phyloP scores from a whole-genome alignment of 1,140 invertebrate species.

The Gyrodactylus salaris region DNA sequence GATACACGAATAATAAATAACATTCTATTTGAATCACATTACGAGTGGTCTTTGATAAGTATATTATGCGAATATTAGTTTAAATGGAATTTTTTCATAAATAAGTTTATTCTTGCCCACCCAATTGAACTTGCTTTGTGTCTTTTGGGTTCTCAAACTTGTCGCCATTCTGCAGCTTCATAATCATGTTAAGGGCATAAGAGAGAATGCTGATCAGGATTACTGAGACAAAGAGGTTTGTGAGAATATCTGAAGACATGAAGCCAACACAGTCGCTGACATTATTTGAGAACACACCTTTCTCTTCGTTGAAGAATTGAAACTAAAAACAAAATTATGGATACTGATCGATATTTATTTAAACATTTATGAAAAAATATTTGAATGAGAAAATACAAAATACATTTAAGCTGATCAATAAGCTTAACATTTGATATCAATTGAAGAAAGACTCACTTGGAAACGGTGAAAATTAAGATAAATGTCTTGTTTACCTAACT shows the following conservation, averaged over 20 bases:
- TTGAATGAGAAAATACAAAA: too few species aligned
- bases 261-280: background rate
- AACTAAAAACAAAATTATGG: background rate
- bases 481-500: background rate
- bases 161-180: background rate
- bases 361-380: too few species aligned
- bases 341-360: too few species aligned
- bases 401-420: too few species aligned
- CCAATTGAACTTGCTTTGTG: background rate
- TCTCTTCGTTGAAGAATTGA: background rate
- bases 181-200: background rate
- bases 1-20: background rate
- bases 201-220: background rate
- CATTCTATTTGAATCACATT: background rate
- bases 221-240: background rate
- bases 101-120: background rate
- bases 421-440: too few species aligned
- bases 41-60: background rate
- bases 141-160: background rate
- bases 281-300: background rate
- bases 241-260: background rate
- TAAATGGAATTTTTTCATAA: background rate
- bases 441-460: background rate
- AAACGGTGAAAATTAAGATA: background rate
- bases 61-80: background rate